A percentile compares a stretch with the other conserved stretches of the same genome.
These are phyloP conservation scores for Pyrochroa serraticornis DNA, from an alignment of 2,888 invertebrate genomes.

Conservation along the genomic window DNA sequence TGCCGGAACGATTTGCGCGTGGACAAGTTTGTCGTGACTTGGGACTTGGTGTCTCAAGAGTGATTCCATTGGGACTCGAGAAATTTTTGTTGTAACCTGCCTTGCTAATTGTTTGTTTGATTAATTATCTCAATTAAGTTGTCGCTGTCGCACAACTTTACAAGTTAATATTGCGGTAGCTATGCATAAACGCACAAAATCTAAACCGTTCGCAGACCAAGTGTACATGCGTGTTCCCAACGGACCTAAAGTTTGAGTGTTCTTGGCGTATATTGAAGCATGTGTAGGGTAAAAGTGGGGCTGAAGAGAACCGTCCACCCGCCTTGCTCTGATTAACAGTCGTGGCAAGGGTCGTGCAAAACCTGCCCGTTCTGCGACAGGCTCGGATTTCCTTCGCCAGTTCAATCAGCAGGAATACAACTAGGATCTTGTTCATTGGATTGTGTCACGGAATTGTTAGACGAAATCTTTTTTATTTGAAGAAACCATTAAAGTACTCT, in stretches of 20 bases:
- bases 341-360: slow-evolving; percentile 39
- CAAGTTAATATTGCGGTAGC: slow-evolving; percentile 1
- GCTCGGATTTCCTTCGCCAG: slow-evolving; percentile 41
- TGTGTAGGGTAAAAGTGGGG: slow-evolving; percentile 23
- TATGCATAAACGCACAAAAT: slow-evolving; percentile 4
- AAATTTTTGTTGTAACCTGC: neutral
- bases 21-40: too few species aligned
- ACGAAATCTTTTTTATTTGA: slow-evolving; percentile 28
- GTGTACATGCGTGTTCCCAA: slow-evolving; percentile 4
- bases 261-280: slow-evolving; percentile 23
- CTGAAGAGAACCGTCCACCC: slow-evolving; percentile 15
- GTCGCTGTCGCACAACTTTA: neutral
- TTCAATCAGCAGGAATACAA: slow-evolving; percentile 45
- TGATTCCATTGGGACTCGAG: too few species aligned
- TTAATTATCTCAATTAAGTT: slow-evolving; percentile 9
- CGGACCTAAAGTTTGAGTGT: slow-evolving; percentile 17
- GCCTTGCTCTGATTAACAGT: slow-evolving; percentile 39
- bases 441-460: slow-evolving; percentile 44
- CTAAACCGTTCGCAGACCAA: slow-evolving; percentile 4
- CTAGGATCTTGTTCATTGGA: slow-evolving; percentile 41
- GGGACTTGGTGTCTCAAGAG: too few species aligned
- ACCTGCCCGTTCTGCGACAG: slow-evolving; percentile 37
- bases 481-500: slow-evolving; percentile 17
- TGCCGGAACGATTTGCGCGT: too few species aligned
- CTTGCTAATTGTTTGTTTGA: slow-evolving; percentile 8